Evolutionary conservation across 2,113 vertebrate species (phyloP).

Genomic region (Grammomys surdaster): DNA sequence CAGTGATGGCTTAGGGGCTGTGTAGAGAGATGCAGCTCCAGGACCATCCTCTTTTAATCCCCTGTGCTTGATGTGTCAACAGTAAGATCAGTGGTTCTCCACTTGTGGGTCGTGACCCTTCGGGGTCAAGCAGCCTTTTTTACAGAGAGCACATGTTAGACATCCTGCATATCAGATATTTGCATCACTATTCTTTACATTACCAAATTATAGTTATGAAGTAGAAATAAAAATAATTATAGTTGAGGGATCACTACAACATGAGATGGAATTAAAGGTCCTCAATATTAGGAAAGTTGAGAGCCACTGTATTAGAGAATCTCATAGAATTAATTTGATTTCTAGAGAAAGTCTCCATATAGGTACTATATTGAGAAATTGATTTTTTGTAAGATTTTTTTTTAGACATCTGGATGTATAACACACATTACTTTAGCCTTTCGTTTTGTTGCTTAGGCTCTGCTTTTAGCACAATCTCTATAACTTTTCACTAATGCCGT

Average conservation of each 20-base stretch:
- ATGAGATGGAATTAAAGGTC: too few species aligned
- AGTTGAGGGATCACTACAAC: neutral
- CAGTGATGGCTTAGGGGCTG: neutral
- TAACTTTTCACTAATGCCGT: neutral
- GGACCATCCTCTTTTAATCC: too few species aligned
- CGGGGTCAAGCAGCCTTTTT: neutral
- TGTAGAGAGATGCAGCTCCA: accelerated
- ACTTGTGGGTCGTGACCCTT: neutral
- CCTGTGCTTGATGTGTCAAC: neutral
- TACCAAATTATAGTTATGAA: neutral
- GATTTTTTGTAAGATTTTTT: neutral
- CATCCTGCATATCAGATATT: neutral
- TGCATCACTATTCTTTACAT: neutral
- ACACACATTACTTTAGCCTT: slow-evolving; percentile 2
- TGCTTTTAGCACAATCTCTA: neutral
- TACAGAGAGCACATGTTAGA: too few species aligned
- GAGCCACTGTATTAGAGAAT: too few species aligned
- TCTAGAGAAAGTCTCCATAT: neutral
- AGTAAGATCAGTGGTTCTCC: neutral
- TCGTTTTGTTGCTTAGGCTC: neutral
- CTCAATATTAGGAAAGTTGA: too few species aligned
- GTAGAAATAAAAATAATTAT: neutral
- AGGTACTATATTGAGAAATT: neutral
- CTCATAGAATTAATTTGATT: neutral
- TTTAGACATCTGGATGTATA: neutral